Evolutionary conservation across 2,797 vertebrate species (phyloP).

Genomic region (Neosalanx taihuensis): DNA sequence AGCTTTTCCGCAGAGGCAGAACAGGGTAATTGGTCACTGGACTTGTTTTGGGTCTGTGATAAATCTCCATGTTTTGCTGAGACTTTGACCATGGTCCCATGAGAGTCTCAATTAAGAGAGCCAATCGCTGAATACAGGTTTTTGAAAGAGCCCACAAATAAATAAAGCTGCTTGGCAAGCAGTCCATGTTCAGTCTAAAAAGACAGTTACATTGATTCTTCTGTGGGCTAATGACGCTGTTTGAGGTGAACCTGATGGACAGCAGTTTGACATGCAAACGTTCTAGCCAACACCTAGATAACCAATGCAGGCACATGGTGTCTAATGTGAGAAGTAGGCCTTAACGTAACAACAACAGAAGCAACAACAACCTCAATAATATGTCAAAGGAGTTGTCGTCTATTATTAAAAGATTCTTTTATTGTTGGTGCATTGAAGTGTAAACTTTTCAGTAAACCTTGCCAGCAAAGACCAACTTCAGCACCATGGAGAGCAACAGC

Average conservation of each 20-base stretch:
- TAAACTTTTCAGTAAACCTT: neutral
- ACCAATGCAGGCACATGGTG: too few relatives aligned
- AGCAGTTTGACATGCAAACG: neutral
- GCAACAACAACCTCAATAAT: too few relatives aligned
- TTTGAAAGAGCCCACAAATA: slow-evolving; percentile 55
- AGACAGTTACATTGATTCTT: slow-evolving; percentile 40
- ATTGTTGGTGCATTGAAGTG: too few relatives aligned
- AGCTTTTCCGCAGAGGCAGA: slow-evolving; percentile 51
- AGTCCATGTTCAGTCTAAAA: slow-evolving; percentile 34
- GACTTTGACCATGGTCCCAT: slow-evolving; percentile 59
- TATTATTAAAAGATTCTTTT: too few relatives aligned
- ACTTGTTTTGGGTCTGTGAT: slow-evolving; percentile 59
- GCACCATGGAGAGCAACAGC: slow-evolving; percentile 26
- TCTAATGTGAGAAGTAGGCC: too few relatives aligned
- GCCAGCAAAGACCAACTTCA: neutral
- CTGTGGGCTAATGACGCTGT: neutral
- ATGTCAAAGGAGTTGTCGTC: too few relatives aligned
- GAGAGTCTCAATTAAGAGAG: slow-evolving; percentile 75
- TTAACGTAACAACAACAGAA: too few relatives aligned
- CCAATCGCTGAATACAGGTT: slow-evolving; percentile 59
- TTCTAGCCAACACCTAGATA: too few relatives aligned
- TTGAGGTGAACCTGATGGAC: neutral
- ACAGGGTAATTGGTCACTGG: slow-evolving; percentile 71
- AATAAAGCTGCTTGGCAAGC: slow-evolving; percentile 54
- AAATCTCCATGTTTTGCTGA: slow-evolving; percentile 59